These are phyloP conservation scores for Phengaris alcon DNA, from an alignment of 2,888 invertebrate genomes.

Conservation along the genomic window DNA sequence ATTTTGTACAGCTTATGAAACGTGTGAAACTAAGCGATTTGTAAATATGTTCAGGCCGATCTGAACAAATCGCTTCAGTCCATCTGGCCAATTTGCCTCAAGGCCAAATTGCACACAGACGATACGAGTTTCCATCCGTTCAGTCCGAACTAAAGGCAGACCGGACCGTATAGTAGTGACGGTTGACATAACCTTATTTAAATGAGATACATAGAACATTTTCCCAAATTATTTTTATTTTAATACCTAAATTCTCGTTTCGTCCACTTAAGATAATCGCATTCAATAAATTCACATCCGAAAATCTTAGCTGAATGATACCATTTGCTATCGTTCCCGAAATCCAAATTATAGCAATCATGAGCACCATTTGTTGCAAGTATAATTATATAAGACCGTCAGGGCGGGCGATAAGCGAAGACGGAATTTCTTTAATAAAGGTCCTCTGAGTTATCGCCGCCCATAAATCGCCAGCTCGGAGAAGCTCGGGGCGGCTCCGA, in stretches of 20 bases:
- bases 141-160: no score
- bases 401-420: conserved; percentile 33
- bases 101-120: no score
- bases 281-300: conserved; percentile 33
- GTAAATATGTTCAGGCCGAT: no score
- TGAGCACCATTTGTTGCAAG: conserved; percentile 24
- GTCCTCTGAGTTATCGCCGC: conserved; percentile 31
- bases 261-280: not conserved
- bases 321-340: not conserved
- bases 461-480: conserved; percentile 33
- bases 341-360: conserved; percentile 25
- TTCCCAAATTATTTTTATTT: not conserved
- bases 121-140: no score
- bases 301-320: conserved; percentile 4
- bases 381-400: conserved; percentile 17
- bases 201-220: not conserved
- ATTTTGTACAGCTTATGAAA: no score
- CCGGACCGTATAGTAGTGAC: no score
- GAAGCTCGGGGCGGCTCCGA: conserved; percentile 34
- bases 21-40: no score
- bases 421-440: conserved; percentile 36
- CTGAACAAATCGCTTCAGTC: no score
- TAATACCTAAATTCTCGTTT: not conserved
- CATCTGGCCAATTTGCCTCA: no score
- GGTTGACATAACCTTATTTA: no score